Base-by-base conservation (phyloP, 2,113 vertebrate species). In the Seriola quinqueradiata region DNA sequence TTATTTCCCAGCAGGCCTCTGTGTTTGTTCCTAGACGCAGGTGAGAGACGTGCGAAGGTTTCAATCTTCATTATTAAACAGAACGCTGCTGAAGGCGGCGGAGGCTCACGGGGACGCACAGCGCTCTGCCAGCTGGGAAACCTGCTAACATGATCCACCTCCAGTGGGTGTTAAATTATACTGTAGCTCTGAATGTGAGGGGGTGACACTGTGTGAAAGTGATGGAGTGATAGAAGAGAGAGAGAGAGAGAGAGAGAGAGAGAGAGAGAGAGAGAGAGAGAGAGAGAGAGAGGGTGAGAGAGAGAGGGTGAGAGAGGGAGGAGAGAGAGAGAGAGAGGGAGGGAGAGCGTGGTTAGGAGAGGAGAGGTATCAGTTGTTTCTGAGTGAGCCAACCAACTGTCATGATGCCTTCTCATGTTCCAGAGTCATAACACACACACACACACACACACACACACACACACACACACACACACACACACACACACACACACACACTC, bases 121-220 rank as follows among this genome's bases (percentile, higher is more conserved):
- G 75, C 14, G 4, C 28, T 34, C 8, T 38, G 8, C 14, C 81
- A 64, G 70, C 59, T 4, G 38, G 55, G 44, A 52, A 60, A 57
- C 44, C 44, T 63, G 70, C 52, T 70, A 71, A 63, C 55, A 63
- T 50, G 60, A 79, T 75, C 32, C 28, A 48, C 48, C 60, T 69
- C 59, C 42, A 40, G 55, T 32, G n/a, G 54, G 55, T 67, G 78
- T 82, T 67, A 13, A 50, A 75, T 78, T 70, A 78, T 65, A 42
- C 54, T 25, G 32, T 59, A 42, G 44, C 34, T 65, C 38, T 63
- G 17, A 50, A 19, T 64, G 57, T 70, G 25, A 46, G 60, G 8
- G 63, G 42, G 46, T 28, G 67, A 54, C 23, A 67, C 8, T 75
- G 58, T 40, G 48, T 61, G 73, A 73, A 69, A 71, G 40, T 59